A percentile compares a stretch with the other conserved stretches of the same genome.
Evolutionary conservation across 2,113 vertebrate genomes (phyloP).

Genomic region (Loxodonta africana): DNA sequence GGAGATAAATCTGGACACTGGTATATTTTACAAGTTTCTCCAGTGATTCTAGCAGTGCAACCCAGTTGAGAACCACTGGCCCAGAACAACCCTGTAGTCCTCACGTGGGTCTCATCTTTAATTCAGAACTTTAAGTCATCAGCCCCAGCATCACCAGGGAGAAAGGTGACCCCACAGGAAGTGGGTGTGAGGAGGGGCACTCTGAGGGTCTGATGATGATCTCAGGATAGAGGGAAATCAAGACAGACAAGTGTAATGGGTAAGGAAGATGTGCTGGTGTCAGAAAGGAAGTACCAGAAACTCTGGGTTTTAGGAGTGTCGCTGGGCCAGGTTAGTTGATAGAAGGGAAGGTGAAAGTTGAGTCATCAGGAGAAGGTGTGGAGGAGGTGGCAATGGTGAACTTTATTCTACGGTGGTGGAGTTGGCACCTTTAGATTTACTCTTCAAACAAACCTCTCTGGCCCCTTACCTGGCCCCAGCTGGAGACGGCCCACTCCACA

Average conservation of each 20-base stretch:
- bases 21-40: background rate
- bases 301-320: background rate
- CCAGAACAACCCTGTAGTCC: background rate
- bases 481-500: slow-evolving; percentile 91
- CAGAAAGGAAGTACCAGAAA: background rate
- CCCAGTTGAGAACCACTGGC: background rate
- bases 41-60: background rate
- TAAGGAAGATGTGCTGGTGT: background rate
- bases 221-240: background rate
- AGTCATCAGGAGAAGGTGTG: background rate
- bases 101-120: background rate
- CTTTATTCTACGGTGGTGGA: background rate
- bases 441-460: background rate
- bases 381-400: background rate
- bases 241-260: background rate
- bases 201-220: background rate
- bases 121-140: background rate
- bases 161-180: background rate
- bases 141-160: background rate
- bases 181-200: background rate
- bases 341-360: background rate
- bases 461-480: slow-evolving; percentile 93
- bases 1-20: background rate
- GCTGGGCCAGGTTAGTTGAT: background rate
- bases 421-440: background rate